phyloP scores from a whole-genome alignment of 2,888 invertebrate genomes.

The Anticlea derivata region DNA sequence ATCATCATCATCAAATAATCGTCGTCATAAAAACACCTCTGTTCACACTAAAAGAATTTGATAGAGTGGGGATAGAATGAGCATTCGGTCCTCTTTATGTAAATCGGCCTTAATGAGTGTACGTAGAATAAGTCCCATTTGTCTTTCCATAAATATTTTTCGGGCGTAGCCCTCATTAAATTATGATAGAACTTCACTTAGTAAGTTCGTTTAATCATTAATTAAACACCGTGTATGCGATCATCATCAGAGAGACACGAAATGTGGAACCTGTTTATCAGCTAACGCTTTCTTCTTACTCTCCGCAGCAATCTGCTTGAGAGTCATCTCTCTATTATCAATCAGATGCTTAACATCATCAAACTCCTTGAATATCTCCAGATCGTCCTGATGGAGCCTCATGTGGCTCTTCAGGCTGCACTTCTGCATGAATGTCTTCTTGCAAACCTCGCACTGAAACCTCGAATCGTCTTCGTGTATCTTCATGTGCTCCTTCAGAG shows the following conservation, averaged over 20 bases:
- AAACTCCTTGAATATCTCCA: conserved; percentile 78
- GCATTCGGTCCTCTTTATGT: too few relatives aligned
- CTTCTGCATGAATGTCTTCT: conserved; percentile 73
- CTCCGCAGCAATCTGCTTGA: conserved; percentile 74
- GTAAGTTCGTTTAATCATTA: too few relatives aligned
- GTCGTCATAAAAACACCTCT: too few relatives aligned
- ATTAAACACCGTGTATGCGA: background rate
- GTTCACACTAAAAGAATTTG: too few relatives aligned
- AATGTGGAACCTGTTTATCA: conserved; percentile 51
- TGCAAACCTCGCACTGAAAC: conserved; percentile 72
- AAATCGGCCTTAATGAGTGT: too few relatives aligned
- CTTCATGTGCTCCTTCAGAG: conserved; percentile 67
- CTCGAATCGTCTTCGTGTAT: conserved; percentile 66
- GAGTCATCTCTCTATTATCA: conserved; percentile 71
- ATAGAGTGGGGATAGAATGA: too few relatives aligned
- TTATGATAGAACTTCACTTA: too few relatives aligned
- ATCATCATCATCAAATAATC: too few relatives aligned
- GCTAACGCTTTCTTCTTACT: conserved; percentile 59
- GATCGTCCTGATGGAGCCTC: conserved; percentile 70
- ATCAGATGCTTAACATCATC: conserved; percentile 77
- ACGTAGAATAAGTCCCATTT: too few relatives aligned
- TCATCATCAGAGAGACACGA: conserved; percentile 28
- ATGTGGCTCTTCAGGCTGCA: conserved; percentile 72
- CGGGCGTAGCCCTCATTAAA: too few relatives aligned
- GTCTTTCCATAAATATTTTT: too few relatives aligned